Evolutionary conservation across 2,113 vertebrate species (phyloP).

Genomic region (Madoqua kirkii): DNA sequence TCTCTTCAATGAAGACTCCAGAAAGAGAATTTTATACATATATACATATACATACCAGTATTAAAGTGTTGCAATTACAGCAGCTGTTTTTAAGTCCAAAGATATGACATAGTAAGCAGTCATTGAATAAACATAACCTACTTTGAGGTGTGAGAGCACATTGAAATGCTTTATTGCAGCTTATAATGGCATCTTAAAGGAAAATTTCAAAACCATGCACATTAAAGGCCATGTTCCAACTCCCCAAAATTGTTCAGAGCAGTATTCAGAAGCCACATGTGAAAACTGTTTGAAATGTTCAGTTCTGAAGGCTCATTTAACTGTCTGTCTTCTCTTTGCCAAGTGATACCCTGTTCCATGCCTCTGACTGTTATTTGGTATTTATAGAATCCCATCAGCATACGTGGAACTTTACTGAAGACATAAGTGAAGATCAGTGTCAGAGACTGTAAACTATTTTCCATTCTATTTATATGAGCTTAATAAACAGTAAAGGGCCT

Average conservation of each 20-base stretch:
- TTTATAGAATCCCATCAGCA: constrained; percentile 43
- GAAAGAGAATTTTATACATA: background rate
- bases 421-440: constrained; percentile 12
- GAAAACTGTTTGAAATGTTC: constrained; percentile 60
- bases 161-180: constrained; percentile 38
- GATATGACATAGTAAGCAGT: constrained; percentile 7
- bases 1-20: constrained; percentile 53
- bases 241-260: constrained; percentile 43
- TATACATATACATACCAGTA: background rate
- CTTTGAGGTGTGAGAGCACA: constrained; percentile 59
- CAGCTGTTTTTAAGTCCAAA: constrained; percentile 17
- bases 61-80: constrained; percentile 34
- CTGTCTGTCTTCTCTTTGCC: constrained; percentile 59
- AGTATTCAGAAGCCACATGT: constrained; percentile 62
- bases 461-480: constrained; percentile 49
- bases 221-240: constrained; percentile 34
- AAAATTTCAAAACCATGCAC: constrained; percentile 56
- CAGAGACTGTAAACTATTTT: constrained; percentile 52
- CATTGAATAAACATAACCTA: constrained; percentile 12
- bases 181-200: constrained; percentile 51
- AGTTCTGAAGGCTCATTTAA: constrained; percentile 57
- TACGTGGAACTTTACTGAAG: constrained; percentile 12
- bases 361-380: constrained; percentile 59
- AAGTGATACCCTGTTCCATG: constrained; percentile 47
- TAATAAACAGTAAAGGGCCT: constrained; percentile 49